Percentiles rank a stretch among this genome's conserved stretches.
These are phyloP conservation scores for Physocephala rufipes DNA, from an alignment of 2,888 invertebrate species.

Conservation along the genomic window DNA sequence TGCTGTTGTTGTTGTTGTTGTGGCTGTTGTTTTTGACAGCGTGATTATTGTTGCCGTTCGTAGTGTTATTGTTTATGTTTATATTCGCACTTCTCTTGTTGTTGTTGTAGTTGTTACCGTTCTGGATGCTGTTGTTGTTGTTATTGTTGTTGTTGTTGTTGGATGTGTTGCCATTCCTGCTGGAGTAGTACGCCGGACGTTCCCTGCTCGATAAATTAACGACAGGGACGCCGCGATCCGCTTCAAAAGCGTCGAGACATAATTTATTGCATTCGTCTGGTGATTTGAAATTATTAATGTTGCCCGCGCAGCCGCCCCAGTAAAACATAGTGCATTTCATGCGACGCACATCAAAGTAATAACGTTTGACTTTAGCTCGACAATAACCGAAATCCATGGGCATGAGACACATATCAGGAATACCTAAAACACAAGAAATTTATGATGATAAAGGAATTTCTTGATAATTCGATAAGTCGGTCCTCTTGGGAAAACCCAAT, in stretches of 20 bases:
- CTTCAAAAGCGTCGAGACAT: slow-evolving; percentile 46
- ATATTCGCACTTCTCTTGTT: no score
- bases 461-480: no score
- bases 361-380: slow-evolving; percentile 76
- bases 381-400: slow-evolving; percentile 78
- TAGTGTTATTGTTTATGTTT: no score
- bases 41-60: slow-evolving; percentile 7
- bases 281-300: slow-evolving; percentile 78
- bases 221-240: neutral
- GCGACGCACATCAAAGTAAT: slow-evolving; percentile 73
- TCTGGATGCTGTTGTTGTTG: neutral
- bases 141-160: slow-evolving; percentile 18
- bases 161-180: slow-evolving; percentile 15
- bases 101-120: neutral
- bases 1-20: neutral
- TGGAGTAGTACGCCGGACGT: neutral
- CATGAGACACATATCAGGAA: slow-evolving; percentile 72
- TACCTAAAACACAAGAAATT: slow-evolving; percentile 43
- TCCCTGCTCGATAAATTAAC: neutral
- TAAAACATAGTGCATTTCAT: slow-evolving; percentile 74
- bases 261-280: slow-evolving; percentile 69
- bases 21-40: neutral
- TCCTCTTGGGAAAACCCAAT: no score
- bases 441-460: neutral
- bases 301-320: slow-evolving; percentile 79